Conservation (phyloP, 2,113 vertebrate species). For the Dasyprocta punctata region DNA sequence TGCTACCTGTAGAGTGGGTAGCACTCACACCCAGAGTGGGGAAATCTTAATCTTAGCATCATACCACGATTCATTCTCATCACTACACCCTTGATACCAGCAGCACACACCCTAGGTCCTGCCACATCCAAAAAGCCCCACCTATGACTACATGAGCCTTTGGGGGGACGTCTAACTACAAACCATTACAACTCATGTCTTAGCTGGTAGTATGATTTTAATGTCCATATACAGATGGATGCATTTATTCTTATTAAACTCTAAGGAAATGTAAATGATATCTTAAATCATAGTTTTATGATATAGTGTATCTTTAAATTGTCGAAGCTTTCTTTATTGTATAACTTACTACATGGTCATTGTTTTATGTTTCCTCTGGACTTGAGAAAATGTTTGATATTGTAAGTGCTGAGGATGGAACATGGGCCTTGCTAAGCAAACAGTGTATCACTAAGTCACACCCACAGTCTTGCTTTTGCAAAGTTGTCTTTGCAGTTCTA, state of each 20-base stretch:
- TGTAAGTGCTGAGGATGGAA: background rate
- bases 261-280: background rate
- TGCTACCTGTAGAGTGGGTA: background rate
- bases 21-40: background rate
- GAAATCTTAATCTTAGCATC: background rate
- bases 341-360: background rate
- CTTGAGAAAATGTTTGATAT: background rate
- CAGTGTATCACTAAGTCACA: background rate
- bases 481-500: background rate
- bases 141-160: background rate
- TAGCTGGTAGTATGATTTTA: background rate
- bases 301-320: background rate
- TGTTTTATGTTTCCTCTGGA: background rate
- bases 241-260: background rate
- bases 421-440: background rate
- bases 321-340: background rate
- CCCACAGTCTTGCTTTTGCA: background rate
- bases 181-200: background rate
- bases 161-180: background rate
- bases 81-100: background rate
- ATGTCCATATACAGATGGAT: background rate
- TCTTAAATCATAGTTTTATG: background rate
- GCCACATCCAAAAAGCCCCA: background rate
- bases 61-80: background rate
- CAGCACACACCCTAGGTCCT: background rate